Evolutionary conservation across 2,113 vertebrate species (phyloP), one percentile per base, ranked within the genome.

Genomic region (Petrocephalus microphthalmus): DNA sequence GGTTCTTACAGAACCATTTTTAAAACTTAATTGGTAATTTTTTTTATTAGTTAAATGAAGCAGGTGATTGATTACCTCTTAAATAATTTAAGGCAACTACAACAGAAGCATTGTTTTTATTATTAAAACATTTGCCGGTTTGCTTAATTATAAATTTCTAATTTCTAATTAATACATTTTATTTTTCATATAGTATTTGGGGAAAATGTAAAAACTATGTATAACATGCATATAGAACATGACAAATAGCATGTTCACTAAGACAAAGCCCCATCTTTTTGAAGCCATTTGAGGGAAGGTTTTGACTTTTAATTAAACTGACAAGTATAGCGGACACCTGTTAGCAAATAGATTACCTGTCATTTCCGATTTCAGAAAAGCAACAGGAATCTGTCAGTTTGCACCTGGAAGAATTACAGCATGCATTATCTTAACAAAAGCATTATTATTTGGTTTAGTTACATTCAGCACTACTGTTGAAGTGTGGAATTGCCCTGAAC

Each of bases 271-370:
- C 54, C 85, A 64, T 87, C 52, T 87, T 87, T 45, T 25, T 47
- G 37, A 20, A 78, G 33, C 13, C 71, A 19, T 78, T 42, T 78
- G 33, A 19, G 33, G 60, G n/a, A 67, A 37, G 71, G 17, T 78
- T 42, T 78, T 78, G 71, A 78, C 60, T 86, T 57, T 81, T 78
- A 89, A 74, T 89, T 89, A 60, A 47, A 74, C 33, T 86, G 88
- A 86, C 64, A 78, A 15, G 84, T 86, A 56, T 56, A 71, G 25
- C 88, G n/a, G 49, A 67, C 88, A 86, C 64, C 88, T 89, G 67
- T 81, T 78, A 11, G 47, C 49, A 84, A 54, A 56, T 11, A 89
- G 84, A 71, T 86, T 86, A 84, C 84, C 49, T 47, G 33, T 25
- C 33, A 22, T 74, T 89, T 86, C 51, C 29, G 51, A 37, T 86